Conservation (phyloP, 1,140 invertebrate genomes). For the Diorhabda sublineata region DNA sequence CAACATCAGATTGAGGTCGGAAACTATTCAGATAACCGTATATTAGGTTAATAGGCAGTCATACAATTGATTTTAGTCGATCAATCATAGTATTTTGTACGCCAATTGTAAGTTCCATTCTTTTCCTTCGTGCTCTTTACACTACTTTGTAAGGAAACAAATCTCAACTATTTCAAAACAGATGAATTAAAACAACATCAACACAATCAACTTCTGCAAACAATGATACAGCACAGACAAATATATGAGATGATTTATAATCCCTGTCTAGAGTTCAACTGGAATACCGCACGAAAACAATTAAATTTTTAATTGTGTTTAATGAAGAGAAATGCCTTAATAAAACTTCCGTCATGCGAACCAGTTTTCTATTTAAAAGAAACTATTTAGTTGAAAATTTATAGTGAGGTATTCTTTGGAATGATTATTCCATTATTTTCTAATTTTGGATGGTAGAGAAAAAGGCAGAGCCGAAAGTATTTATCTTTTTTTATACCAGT, state of each 20-base stretch:
- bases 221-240: not conserved
- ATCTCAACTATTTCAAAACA: not conserved
- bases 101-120: too few species aligned
- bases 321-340: conserved; percentile 25
- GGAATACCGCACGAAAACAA: not conserved
- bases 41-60: too few species aligned
- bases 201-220: not conserved
- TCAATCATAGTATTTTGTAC: too few species aligned
- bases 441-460: not conserved
- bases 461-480: too few species aligned
- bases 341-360: conserved; percentile 21
- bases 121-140: too few species aligned
- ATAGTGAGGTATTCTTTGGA: conserved; percentile 16
- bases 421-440: conserved; percentile 11
- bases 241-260: not conserved
- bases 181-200: not conserved
- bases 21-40: too few species aligned
- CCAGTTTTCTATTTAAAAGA: conserved; percentile 19
- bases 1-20: too few species aligned
- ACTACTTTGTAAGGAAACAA: not conserved
- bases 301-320: conserved; percentile 11
- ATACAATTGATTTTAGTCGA: too few species aligned
- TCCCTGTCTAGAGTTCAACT: not conserved
- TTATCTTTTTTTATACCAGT: too few species aligned
- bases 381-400: conserved; percentile 17